Evolutionary conservation across 2,797 vertebrate genomes (phyloP), one percentile per base, ranked within the genome.

Genomic region (Pseudochromis fuscus): DNA sequence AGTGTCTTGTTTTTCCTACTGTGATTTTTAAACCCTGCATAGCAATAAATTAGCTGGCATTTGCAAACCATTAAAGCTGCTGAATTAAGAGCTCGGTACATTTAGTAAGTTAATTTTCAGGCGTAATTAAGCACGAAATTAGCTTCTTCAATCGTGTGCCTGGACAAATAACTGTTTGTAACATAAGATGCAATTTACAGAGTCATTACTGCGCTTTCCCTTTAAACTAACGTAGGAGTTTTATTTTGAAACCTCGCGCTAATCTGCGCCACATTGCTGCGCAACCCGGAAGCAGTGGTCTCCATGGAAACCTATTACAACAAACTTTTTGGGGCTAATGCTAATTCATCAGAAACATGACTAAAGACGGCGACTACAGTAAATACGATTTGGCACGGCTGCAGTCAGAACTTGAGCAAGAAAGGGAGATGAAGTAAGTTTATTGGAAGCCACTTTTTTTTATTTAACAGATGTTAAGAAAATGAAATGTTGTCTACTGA

Each of bases 401-500:
- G 40, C 87, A 76, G 65, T 67, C 78, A 0, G 93, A 94, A 21
- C 76, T 94, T 0, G 78, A 91, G 13, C 89, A 94, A 3, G 93
- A 94, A 75, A 87, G 42, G 23, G 90, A 93, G 19, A 72, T 86
- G 0, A 94, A 82, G 94, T 95, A 76, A 90, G 94, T 89, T 12
- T 7, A 5, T 28, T 28, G 18, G 0, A 63, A 35, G 7, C 3
- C 4, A 15, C 13, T 31, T n/a, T 42, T 23, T 46, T 3, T 42
- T 16, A 4, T 45, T 13, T 24, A 0, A 31, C 16, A 21, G 12
- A 40, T 18, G 21, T 23, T 1, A 3, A 24, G 18, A 9, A 13
- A 7, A n/a, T 33, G 11, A 18, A 12, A n/a, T 35, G 31, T 48
- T 56, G 1, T 56, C 55, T 10, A 2, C 11, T 18, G 24, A 1